Percentiles rank a stretch among this genome's conserved stretches.
phyloP scores from a whole-genome alignment of 2,113 vertebrate species.

The Casuarius casuarius region DNA sequence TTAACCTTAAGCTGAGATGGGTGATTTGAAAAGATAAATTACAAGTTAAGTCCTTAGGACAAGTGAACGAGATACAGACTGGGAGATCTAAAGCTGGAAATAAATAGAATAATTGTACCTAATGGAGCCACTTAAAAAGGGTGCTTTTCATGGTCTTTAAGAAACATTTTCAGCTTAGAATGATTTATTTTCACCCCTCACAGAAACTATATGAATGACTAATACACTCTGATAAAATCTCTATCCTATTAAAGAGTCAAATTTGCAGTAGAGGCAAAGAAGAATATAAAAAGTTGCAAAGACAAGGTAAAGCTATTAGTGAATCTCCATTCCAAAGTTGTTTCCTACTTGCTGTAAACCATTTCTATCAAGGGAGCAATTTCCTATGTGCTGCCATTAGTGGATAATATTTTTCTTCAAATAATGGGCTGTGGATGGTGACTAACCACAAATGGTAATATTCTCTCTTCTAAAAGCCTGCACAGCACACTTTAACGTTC shows the following conservation, averaged over 20 bases:
- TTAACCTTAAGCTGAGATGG: background rate
- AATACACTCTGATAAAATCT: conserved; percentile 35
- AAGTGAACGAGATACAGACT: background rate
- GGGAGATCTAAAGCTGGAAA: conserved; percentile 35
- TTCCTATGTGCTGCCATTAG: conserved; percentile 61
- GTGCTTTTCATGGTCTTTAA: conserved; percentile 58
- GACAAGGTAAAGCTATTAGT: conserved; percentile 44
- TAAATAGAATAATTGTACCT: conserved; percentile 44
- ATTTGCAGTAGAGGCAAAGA: conserved; percentile 56
- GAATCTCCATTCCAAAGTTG: conserved; percentile 37
- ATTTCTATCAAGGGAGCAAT: conserved; percentile 56
- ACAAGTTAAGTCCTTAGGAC: background rate
- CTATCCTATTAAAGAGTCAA: conserved; percentile 23
- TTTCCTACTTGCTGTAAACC: conserved; percentile 48
- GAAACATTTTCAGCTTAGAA: conserved; percentile 41
- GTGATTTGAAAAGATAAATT: conserved; percentile 49
- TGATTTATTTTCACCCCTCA: conserved; percentile 46
- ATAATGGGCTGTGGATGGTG: conserved; percentile 55
- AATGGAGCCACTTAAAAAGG: conserved; percentile 37
- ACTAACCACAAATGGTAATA: conserved; percentile 55
- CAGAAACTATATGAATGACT: conserved; percentile 33
- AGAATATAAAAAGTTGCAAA: conserved; percentile 38
- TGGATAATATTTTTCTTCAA: conserved; percentile 62
- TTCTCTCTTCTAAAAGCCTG: conserved; percentile 52
- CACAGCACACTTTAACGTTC: conserved; percentile 35